A percentile compares a stretch with the other conserved stretches of the same genome.
Evolutionary conservation across 2,888 invertebrate species (phyloP).

Genomic region (Vanessa cardui): DNA sequence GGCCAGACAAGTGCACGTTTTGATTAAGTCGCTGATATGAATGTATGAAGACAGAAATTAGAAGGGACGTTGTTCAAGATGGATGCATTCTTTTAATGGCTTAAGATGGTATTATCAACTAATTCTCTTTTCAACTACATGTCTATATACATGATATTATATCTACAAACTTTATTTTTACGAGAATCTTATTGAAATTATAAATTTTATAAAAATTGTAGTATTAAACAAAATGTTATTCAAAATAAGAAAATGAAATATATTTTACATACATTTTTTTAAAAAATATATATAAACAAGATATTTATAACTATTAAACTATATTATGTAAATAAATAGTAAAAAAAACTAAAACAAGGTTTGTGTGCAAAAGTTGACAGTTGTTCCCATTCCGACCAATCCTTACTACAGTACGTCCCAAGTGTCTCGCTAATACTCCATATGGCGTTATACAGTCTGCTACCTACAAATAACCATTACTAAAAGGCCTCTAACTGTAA

Average conservation of each 20-base stretch:
- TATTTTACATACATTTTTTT: too few species aligned
- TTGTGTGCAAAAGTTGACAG: conserved; percentile 69
- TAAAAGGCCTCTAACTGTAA: conserved; percentile 47
- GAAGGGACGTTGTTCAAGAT: conserved; percentile 48
- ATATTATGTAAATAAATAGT: conserved; percentile 20
- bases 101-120: not conserved
- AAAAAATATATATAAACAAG: not conserved
- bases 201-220: too few species aligned
- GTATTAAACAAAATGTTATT: too few species aligned
- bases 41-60: conserved; percentile 64
- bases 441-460: conserved; percentile 74
- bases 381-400: conserved; percentile 73
- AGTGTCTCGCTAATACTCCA: conserved; percentile 80
- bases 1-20: conserved; percentile 66
- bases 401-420: conserved; percentile 69
- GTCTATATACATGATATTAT: too few species aligned
- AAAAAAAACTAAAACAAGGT: conserved; percentile 53
- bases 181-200: too few species aligned
- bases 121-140: too few species aligned
- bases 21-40: conserved; percentile 78
- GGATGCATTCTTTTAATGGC: conserved; percentile 22
- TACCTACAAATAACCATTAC: conserved; percentile 65
- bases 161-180: too few species aligned
- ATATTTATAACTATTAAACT: not conserved
- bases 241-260: too few species aligned